A percentile compares a stretch with the other conserved stretches of the same genome.
Evolutionary conservation across 2,888 invertebrate species (phyloP).

Genomic region (Protophormia terraenovae): DNA sequence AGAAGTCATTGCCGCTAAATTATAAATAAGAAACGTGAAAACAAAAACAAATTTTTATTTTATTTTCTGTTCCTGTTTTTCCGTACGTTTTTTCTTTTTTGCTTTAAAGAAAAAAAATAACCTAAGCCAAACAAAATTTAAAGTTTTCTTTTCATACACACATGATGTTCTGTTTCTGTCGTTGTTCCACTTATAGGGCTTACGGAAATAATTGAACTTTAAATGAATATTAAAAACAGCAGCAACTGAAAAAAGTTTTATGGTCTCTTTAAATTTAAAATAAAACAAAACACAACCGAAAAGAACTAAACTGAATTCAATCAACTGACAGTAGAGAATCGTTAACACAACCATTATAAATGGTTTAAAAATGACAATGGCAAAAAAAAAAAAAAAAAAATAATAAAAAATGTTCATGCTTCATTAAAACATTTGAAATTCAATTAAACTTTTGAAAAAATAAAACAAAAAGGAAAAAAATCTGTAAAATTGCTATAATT

Average conservation of each 20-base stretch:
- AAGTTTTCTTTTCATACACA: constrained; percentile 28
- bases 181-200: constrained; percentile 40
- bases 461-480: constrained; percentile 19
- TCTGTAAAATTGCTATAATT: constrained; percentile 54
- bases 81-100: background rate
- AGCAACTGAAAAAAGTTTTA: constrained; percentile 29
- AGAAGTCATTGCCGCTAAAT: constrained; percentile 64
- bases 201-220: constrained; percentile 55
- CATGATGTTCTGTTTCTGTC: constrained; percentile 36
- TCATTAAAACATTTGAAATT: constrained; percentile 37
- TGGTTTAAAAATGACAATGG: constrained; percentile 45
- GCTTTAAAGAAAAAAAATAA: background rate
- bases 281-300: background rate
- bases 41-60: constrained; percentile 30
- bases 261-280: constrained; percentile 26
- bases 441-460: constrained; percentile 52
- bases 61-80: constrained; percentile 26
- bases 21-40: constrained; percentile 54
- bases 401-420: too few species aligned
- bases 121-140: constrained; percentile 12
- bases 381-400: constrained; percentile 7
- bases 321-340: constrained; percentile 27
- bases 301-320: background rate
- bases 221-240: constrained; percentile 18
- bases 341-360: constrained; percentile 48